These are phyloP conservation scores for Zaprionus camerounensis DNA, from an alignment of 1,140 invertebrate genomes.

Conservation along the genomic window DNA sequence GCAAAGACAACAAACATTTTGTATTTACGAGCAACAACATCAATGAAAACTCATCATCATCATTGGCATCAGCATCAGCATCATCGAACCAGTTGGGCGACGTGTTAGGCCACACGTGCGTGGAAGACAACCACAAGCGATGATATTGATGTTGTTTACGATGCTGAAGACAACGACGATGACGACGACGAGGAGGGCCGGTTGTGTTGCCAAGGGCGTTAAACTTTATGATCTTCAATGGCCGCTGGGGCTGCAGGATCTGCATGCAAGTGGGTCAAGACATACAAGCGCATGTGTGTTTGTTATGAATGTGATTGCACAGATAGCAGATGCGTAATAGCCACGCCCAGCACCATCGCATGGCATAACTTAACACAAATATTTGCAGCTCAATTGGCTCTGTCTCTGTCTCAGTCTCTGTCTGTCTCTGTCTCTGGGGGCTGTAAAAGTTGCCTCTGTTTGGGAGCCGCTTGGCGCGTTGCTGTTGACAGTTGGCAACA, in stretches of 20 bases:
- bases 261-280: constrained; percentile 59
- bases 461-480: constrained; percentile 14
- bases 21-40: constrained; percentile 49
- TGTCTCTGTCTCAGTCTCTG: constrained; percentile 26
- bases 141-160: constrained; percentile 8
- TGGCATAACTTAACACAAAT: constrained; percentile 54
- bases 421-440: constrained; percentile 1
- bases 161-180: constrained; percentile 22
- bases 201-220: constrained; percentile 53
- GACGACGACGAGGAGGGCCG: constrained; percentile 20
- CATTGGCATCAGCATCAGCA: constrained; percentile 36
- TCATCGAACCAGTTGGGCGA: constrained; percentile 56
- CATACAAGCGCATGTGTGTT: not conserved
- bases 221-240: constrained; percentile 39
- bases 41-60: constrained; percentile 51
- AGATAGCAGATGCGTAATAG: constrained; percentile 45
- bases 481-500: constrained; percentile 69
- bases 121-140: constrained; percentile 22
- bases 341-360: constrained; percentile 43
- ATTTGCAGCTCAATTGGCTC: constrained; percentile 52
- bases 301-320: constrained; percentile 10
- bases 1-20: constrained; percentile 16
- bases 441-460: constrained; percentile 33
- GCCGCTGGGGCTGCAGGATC: constrained; percentile 56
- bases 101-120: constrained; percentile 53